A percentile compares a stretch with the other conserved stretches of the same genome.
These are phyloP conservation scores for Motacilla tschutschensis DNA, from an alignment of 2,113 vertebrate genomes.

Conservation along the genomic window DNA sequence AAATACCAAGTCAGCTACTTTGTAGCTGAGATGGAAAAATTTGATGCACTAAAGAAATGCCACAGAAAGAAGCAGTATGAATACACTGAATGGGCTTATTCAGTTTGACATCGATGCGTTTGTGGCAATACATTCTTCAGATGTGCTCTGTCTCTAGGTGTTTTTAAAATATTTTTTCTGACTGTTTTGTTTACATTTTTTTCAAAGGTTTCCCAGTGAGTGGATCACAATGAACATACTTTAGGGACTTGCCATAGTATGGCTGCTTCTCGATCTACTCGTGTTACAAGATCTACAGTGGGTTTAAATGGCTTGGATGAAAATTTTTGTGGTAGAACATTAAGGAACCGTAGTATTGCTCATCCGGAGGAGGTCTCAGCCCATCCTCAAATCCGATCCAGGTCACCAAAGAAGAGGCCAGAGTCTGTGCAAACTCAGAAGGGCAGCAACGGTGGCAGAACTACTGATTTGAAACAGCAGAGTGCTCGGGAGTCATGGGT, in stretches of 20 bases:
- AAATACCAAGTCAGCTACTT: neutral
- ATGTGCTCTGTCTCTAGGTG: conserved; percentile 9
- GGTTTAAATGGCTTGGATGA: conserved; percentile 99
- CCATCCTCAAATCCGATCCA: conserved; percentile 85
- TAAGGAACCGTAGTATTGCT: conserved; percentile 98
- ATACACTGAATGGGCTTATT: neutral
- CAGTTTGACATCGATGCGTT: neutral
- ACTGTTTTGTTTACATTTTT: conserved; percentile 66
- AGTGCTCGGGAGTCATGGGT: conserved; percentile 81
- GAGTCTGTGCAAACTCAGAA: conserved; percentile 79
- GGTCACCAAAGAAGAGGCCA: conserved; percentile 95
- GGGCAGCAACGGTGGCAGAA: conserved; percentile 74
- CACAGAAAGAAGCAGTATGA: neutral
- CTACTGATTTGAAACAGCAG: conserved; percentile 77
- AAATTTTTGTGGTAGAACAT: conserved; percentile 97
- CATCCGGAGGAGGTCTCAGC: conserved; percentile 91
- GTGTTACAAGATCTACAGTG: conserved; percentile 99
- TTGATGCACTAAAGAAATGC: neutral
- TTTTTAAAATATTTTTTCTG: conserved; percentile 41
- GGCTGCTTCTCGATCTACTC: conserved; percentile 98
- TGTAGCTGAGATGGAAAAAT: neutral
- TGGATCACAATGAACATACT: conserved; percentile 92
- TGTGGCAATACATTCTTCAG: neutral
- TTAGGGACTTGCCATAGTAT: conserved; percentile 96
- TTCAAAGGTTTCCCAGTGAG: conserved; percentile 89